These are phyloP conservation scores for Beris chalybata DNA, from an alignment of 2,888 invertebrate species.

Conservation along the genomic window DNA sequence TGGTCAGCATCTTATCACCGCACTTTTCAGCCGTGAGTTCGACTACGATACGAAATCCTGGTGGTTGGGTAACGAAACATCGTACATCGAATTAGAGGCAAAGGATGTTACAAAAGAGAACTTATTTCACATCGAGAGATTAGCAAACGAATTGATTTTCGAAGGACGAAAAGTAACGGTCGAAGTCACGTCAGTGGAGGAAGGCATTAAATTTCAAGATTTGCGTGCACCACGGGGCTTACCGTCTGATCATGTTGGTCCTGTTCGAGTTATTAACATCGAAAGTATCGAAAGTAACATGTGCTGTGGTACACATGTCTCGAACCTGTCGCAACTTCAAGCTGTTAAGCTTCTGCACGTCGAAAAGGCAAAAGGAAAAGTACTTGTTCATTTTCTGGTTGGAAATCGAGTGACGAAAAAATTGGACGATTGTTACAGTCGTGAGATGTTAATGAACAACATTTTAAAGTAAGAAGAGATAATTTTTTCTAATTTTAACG, in stretches of 20 bases:
- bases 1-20: conserved; percentile 80
- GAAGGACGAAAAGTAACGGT: conserved; percentile 62
- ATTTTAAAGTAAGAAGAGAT: conserved; percentile 66
- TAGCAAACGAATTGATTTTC: conserved; percentile 70
- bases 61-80: conserved; percentile 78
- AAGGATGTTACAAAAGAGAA: conserved; percentile 60
- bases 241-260: conserved; percentile 77
- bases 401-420: conserved; percentile 70
- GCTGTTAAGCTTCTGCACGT: conserved; percentile 66
- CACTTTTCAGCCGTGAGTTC: conserved; percentile 71
- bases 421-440: conserved; percentile 63
- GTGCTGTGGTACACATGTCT: conserved; percentile 88
- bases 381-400: conserved; percentile 69
- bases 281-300: conserved; percentile 76
- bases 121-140: conserved; percentile 61
- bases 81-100: conserved; percentile 70
- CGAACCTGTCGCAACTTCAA: conserved; percentile 71
- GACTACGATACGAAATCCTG: conserved; percentile 74
- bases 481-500: neutral
- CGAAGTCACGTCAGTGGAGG: conserved; percentile 64
- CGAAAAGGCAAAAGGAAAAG: conserved; percentile 73
- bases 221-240: conserved; percentile 61
- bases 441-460: conserved; percentile 69
- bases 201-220: conserved; percentile 54
- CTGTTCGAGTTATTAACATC: conserved; percentile 76